These are phyloP conservation scores for Petromus typicus DNA, from an alignment of 2,113 vertebrate genomes.

Conservation along the genomic window DNA sequence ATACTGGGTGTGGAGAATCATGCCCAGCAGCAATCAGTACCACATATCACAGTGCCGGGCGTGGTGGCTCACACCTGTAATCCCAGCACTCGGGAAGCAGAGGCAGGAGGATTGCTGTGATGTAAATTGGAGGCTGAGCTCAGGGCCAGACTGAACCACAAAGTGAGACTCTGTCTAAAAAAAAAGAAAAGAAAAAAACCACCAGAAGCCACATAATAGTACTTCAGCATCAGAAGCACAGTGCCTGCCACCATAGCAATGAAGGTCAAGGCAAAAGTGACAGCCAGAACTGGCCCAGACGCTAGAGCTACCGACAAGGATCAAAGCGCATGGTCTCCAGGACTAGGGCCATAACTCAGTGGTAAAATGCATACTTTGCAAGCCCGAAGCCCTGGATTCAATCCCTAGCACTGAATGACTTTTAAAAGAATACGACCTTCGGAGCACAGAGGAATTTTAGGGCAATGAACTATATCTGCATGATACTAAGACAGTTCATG, in stretches of 20 bases:
- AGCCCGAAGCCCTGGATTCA: neutral
- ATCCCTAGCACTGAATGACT: neutral
- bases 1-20: too few relatives aligned
- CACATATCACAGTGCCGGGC: too few relatives aligned
- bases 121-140: too few relatives aligned
- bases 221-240: neutral
- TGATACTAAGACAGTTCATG: neutral
- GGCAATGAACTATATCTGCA: neutral
- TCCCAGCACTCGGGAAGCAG: too few relatives aligned
- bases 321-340: neutral
- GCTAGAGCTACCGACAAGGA: neutral
- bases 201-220: neutral
- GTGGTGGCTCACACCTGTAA: too few relatives aligned
- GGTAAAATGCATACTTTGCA: neutral
- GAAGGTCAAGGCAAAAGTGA: neutral
- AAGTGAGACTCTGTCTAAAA: too few relatives aligned
- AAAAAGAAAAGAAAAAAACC: too few relatives aligned
- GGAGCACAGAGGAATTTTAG: neutral
- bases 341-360: neutral
- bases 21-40: too few relatives aligned
- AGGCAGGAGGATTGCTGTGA: too few relatives aligned
- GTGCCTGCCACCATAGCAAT: neutral
- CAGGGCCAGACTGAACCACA: too few relatives aligned
- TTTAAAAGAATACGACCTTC: neutral
- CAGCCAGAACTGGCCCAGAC: neutral